A percentile compares a stretch with the other conserved stretches of the same genome.
These are phyloP conservation scores for Limonius californicus DNA, from an alignment of 1,140 invertebrate species.

Conservation along the genomic window DNA sequence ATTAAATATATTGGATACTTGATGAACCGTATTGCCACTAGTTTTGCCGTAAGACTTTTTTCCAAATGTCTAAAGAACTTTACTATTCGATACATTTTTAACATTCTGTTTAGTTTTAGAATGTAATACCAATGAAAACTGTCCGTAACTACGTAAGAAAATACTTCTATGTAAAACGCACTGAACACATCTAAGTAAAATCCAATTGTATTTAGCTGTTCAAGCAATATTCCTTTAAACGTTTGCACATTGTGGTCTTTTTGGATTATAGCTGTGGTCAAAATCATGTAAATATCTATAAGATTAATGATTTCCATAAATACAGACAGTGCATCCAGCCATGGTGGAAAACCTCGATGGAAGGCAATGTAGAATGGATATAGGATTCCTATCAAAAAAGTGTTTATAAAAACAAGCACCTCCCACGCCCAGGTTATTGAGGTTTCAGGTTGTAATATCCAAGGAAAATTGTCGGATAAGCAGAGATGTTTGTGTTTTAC, in stretches of 20 bases:
- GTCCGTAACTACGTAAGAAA: conserved; percentile 8
- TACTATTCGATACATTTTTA: conserved; percentile 22
- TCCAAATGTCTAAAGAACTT: conserved; percentile 17
- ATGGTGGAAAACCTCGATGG: conserved; percentile 10
- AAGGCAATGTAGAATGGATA: conserved; percentile 24
- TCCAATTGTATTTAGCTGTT: conserved; percentile 46
- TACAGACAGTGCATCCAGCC: conserved; percentile 4
- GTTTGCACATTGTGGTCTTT: conserved; percentile 46
- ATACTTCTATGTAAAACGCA: conserved; percentile 20
- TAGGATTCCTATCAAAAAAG: conserved; percentile 9
- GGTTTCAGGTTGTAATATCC: conserved; percentile 17
- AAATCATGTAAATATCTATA: conserved; percentile 22
- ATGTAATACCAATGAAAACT: neutral
- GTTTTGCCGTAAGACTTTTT: neutral
- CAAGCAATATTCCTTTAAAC: conserved; percentile 42
- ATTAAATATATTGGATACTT: conserved; percentile 49
- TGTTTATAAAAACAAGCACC: conserved; percentile 10
- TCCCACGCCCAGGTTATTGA: conserved; percentile 20
- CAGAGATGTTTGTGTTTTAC: neutral
- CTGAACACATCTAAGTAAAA: conserved; percentile 47
- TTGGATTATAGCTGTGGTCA: conserved; percentile 40
- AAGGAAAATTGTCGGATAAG: conserved; percentile 16
- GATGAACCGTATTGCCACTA: neutral
- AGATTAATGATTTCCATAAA: conserved; percentile 21
- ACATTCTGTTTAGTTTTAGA: conserved; percentile 25